Base-by-base conservation (phyloP, 2,797 vertebrate species). In the Falco biarmicus region DNA sequence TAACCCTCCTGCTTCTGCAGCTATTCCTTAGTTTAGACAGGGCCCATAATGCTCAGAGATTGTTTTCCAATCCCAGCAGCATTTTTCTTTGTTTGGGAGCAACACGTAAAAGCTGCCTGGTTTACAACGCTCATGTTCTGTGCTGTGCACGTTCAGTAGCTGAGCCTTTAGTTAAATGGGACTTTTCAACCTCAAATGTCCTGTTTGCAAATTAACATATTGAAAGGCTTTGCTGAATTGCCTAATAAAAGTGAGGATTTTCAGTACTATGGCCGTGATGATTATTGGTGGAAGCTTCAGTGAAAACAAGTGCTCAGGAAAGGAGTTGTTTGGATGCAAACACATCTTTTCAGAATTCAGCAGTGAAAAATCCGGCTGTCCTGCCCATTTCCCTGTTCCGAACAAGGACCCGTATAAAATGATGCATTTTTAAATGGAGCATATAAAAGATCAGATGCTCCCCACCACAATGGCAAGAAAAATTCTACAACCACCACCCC, bases 11-110 rank as follows among this genome's bases (percentile, higher is more conserved):
- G 2, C 50, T 90, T 50, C 83, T 84, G 77, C 77, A 80, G 85
- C 70, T 81, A 48, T 66, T 94, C 79, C 83, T 76, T 31, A 64
- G n/a, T 51, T 89, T 37, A 78, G 20, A 51, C 9, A 75, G 77
- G 64, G 68, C 69, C 77, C 29, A 6, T 65, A 41, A 61, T 0
- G 16, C 77, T 75, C 54, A 32, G 41, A 92, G 83, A 54, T 78
- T 53, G 71, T 80, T 84, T 90, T 90, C 74, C 88, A 79, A 81
- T 70, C 78, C 83, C 86, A 87, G 86, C 88, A 94, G 94, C 80
- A 29, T 78, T 96, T 87, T 91, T 94, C 95, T 95, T 96, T 97
- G 94, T 96, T 94, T 95, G 90, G 81, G 59, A 96, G 87, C 92
- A 79, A 93, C 89, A 81, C 2, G 15, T 79, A 80, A 86, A 91